Evolutionary conservation across 2,797 vertebrate species (phyloP), one percentile per base, ranked within the genome.

Genomic region (Hyperoplus lanceolatus): DNA sequence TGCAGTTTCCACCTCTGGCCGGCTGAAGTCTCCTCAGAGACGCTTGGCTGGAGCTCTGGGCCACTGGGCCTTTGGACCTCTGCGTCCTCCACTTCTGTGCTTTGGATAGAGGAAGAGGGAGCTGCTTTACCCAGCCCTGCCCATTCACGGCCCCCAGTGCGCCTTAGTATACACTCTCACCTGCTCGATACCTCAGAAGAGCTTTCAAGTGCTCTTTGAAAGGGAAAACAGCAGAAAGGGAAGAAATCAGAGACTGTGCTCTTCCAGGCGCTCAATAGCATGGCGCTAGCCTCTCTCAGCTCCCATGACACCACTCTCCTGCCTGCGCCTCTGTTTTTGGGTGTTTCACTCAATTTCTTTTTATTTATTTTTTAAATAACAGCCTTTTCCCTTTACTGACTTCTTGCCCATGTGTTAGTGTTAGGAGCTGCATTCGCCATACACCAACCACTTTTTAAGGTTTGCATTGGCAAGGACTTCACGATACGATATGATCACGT

Each of bases 201-300:
- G 93, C 96, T 97, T 97, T 97, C 96, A 97, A 97, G 96, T 95
- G 94, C 94, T 96, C 94, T 97, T 96, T 96, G 94, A 96, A 96
- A 96, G 56, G 85, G 77, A 95, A 83, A 88, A 90, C 83, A 85
- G 94, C 92, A 95, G 64, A 89, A 80, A 80, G 56, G 77, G 73
- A 89, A 91, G 87, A 91, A 96, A 97, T 96, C 95, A 95, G 90
- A 93, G 93, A 91, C 93, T 93, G 94, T 94, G 94, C 94, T 96
- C 92, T 95, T 95, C 89, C 69, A 92, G 93, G 89, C 89, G 82
- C 94, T 96, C 94, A 92, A 95, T 95, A 92, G 88, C 92, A 80
- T 90, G 93, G 94, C 95, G 94, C 94, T 83, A 87, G 82, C 83
- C 80, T 94, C 92, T 91, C 70, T 77, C 79, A 53, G 77, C 86